Evolutionary conservation across 1,140 invertebrate genomes (phyloP).

Genomic region (Temnothorax nylanderi): DNA sequence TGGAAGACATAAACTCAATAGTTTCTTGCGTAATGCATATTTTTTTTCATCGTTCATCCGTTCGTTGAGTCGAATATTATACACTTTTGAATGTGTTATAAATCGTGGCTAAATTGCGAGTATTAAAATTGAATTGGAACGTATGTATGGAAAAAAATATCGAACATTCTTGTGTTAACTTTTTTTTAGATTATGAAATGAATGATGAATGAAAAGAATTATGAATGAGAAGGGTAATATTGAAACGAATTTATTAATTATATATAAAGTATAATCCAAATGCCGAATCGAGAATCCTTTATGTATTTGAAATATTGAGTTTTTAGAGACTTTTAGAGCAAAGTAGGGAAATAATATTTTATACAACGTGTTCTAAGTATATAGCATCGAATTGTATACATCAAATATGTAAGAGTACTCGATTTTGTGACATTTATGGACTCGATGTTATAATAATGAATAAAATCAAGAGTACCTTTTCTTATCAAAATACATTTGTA

Average conservation of each 20-base stretch:
- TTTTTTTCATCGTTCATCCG: constrained; percentile 17
- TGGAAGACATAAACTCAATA: constrained; percentile 80
- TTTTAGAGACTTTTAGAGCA: constrained; percentile 38
- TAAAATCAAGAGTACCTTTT: constrained; percentile 39
- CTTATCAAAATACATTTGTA: constrained; percentile 35
- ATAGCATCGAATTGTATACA: constrained; percentile 42
- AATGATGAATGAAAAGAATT: constrained; percentile 33
- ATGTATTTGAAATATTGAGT: constrained; percentile 34
- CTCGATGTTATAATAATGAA: constrained; percentile 23
- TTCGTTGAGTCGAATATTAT: constrained; percentile 32
- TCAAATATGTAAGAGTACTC: constrained; percentile 20
- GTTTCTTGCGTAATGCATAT: constrained; percentile 43
- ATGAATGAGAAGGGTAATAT: constrained; percentile 45
- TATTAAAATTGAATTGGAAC: constrained; percentile 15
- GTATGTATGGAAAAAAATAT: constrained; percentile 10
- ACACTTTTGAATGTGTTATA: not conserved
- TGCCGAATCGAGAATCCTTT: constrained; percentile 11
- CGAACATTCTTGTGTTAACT: constrained; percentile 24
- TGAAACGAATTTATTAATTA: constrained; percentile 64
- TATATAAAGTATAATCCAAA: constrained; percentile 33
- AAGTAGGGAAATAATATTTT: constrained; percentile 27
- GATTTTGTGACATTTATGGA: constrained; percentile 41
- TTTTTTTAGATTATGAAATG: constrained; percentile 13
- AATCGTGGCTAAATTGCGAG: not conserved
- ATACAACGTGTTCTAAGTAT: constrained; percentile 36